phyloP scores from a whole-genome alignment of 1,140 invertebrate genomes.

The Aphidius ervi region DNA sequence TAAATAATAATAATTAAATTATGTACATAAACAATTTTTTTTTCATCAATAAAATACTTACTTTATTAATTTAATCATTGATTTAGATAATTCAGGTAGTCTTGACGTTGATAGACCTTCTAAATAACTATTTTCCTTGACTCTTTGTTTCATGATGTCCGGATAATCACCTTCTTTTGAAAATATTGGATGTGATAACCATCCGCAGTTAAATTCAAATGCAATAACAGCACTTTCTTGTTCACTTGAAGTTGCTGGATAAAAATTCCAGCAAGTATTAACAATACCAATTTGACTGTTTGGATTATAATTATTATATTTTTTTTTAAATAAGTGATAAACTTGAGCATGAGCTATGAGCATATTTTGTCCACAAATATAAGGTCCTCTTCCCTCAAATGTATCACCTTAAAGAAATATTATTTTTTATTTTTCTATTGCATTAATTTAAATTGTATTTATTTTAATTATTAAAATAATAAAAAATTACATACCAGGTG shows the following conservation, averaged over 20 bases:
- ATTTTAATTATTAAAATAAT: conserved; percentile 24
- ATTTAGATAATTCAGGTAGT: conserved; percentile 4
- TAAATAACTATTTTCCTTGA: background rate
- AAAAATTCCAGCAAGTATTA: background rate
- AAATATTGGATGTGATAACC: background rate
- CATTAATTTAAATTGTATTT: conserved; percentile 30
- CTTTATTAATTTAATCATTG: conserved; percentile 33
- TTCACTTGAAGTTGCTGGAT: background rate
- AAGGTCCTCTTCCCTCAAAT: conserved; percentile 48
- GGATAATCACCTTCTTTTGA: conserved; percentile 6
- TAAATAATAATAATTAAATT: background rate
- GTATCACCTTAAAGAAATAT: conserved; percentile 32
- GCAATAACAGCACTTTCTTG: background rate
- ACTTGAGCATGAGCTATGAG: conserved; percentile 56
- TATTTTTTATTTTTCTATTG: conserved; percentile 38
- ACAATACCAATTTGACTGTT: conserved; percentile 8
- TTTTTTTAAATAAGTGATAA: conserved; percentile 31
- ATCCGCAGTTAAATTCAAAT: conserved; percentile 5
- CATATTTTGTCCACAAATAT: conserved; percentile 53
- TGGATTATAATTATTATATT: too few species aligned
- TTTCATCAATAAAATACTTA: background rate
- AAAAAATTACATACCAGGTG: conserved; percentile 19
- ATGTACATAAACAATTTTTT: too few species aligned
- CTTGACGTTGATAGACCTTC: background rate
- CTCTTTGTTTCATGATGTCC: background rate